Conservation (phyloP, 2,797 vertebrate genomes). For the Myiotriccus ornatus region DNA sequence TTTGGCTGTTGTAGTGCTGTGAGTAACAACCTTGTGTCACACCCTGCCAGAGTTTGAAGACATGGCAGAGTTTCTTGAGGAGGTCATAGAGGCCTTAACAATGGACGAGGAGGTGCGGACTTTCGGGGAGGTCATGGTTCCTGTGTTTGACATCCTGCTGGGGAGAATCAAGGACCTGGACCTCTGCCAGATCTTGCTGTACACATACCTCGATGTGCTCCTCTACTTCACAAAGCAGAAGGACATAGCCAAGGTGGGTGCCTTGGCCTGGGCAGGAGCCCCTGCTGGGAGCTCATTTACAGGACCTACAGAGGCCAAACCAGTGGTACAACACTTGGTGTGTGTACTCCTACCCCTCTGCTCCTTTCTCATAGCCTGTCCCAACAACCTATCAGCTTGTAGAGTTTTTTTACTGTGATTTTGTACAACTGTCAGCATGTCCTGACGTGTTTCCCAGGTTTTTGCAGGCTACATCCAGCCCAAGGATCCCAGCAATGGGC, state of each 20-base stretch:
- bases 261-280: accelerated
- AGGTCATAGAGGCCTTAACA: conserved; percentile 84
- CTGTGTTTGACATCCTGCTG: conserved; percentile 89
- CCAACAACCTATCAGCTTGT: not conserved
- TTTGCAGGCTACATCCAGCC: conserved; percentile 92
- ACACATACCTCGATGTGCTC: conserved; percentile 89
- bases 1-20: accelerated
- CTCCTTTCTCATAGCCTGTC: not conserved
- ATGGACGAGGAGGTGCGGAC: conserved; percentile 93
- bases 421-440: not conserved
- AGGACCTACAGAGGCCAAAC: too few relatives aligned
- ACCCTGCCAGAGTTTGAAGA: conserved; percentile 85
- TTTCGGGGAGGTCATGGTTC: conserved; percentile 92
- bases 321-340: accelerated
- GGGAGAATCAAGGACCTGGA: conserved; percentile 90
- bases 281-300: accelerated
- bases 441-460: conserved; percentile 75
- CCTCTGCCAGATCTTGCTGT: conserved; percentile 91
- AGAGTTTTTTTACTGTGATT: not conserved
- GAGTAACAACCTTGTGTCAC: not conserved
- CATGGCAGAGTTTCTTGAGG: conserved; percentile 90
- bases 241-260: conserved; percentile 87
- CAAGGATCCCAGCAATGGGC: conserved; percentile 90
- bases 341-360: accelerated
- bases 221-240: conserved; percentile 94